phyloP scores from a whole-genome alignment of 2,888 invertebrate genomes.

The Leucania comma region DNA sequence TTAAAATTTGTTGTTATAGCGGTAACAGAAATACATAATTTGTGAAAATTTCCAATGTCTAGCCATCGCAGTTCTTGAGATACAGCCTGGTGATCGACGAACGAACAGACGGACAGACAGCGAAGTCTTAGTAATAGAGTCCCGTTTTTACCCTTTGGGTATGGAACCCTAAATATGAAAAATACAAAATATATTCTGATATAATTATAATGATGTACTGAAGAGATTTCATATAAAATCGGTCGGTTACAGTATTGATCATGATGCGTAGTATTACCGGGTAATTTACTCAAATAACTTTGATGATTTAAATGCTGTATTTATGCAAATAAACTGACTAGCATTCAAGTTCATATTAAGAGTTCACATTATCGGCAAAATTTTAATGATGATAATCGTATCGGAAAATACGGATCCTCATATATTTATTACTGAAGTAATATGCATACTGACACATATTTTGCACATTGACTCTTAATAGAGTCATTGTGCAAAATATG shows the following conservation, averaged over 20 bases:
- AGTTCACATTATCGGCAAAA: neutral
- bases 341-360: neutral
- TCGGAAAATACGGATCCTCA: neutral
- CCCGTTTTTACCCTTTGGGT: too few species aligned
- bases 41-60: too few species aligned
- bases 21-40: too few species aligned
- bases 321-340: neutral
- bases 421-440: neutral
- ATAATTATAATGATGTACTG: neutral
- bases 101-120: too few species aligned
- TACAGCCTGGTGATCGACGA: too few species aligned
- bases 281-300: neutral
- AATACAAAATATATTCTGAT: neutral
- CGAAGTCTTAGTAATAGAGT: too few species aligned
- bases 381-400: neutral
- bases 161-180: too few species aligned
- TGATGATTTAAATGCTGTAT: neutral
- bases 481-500: too few species aligned
- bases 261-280: neutral
- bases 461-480: too few species aligned
- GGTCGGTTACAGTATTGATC: neutral
- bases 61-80: too few species aligned
- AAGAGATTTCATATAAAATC: neutral
- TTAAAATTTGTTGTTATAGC: too few species aligned
- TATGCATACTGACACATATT: neutral